Conservation (phyloP, 2,113 vertebrate genomes). For the Chascanopsetta lugubris region DNA sequence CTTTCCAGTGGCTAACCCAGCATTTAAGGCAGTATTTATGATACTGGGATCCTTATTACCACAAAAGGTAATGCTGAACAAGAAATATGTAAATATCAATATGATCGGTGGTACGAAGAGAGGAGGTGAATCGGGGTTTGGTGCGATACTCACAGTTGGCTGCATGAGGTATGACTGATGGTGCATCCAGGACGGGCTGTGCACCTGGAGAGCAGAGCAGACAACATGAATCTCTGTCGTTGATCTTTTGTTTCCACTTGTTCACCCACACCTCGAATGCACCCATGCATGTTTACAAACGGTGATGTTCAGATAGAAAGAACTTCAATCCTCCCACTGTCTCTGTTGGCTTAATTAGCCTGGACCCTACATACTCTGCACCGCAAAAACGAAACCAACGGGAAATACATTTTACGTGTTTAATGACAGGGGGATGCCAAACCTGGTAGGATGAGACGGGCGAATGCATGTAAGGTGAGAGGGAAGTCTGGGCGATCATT, state of each 20-base stretch:
- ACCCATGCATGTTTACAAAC: constrained; percentile 86
- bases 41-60: no score
- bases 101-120: neutral
- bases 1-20: no score
- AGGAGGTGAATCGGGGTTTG: neutral
- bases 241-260: constrained; percentile 44
- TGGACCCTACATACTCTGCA: constrained; percentile 3
- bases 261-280: constrained; percentile 83
- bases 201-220: constrained; percentile 76
- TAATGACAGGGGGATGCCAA: constrained; percentile 14
- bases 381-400: neutral
- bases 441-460: constrained; percentile 95
- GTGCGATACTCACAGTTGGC: constrained; percentile 76
- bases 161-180: constrained; percentile 96
- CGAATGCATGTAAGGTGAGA: constrained; percentile 91
- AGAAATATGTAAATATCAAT: no score
- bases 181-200: constrained; percentile 92
- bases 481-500: constrained; percentile 89
- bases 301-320: constrained; percentile 48
- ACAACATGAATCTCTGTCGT: constrained; percentile 7
- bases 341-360: constrained; percentile 4
- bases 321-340: constrained; percentile 65
- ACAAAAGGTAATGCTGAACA: no score
- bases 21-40: no score
- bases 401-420: neutral